Percentiles rank a stretch among this genome's conserved stretches.
These are phyloP conservation scores for Salticus scenicus DNA, from an alignment of 2,888 invertebrate genomes.

Conservation along the genomic window DNA sequence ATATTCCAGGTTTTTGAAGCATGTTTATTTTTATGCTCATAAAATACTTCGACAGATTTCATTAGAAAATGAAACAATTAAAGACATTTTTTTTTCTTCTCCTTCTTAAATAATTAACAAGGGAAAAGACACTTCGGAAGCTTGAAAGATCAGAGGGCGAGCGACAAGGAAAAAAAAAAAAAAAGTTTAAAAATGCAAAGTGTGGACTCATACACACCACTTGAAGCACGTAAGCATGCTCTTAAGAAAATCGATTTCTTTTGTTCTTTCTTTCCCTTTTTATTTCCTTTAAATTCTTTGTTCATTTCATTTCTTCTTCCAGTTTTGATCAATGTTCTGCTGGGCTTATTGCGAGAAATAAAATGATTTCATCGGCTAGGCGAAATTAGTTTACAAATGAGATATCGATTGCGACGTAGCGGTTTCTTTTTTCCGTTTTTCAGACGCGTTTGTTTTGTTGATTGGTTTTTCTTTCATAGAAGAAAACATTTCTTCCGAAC, in stretches of 20 bases:
- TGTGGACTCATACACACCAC: neutral
- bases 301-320: constrained; percentile 64
- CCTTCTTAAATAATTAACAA: constrained; percentile 54
- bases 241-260: constrained; percentile 47
- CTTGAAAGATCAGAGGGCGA: constrained; percentile 43
- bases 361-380: constrained; percentile 65
- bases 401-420: constrained; percentile 57
- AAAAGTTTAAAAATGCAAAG: constrained; percentile 23
- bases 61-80: neutral
- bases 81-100: neutral
- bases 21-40: too few species aligned
- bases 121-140: constrained; percentile 25
- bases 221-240: constrained; percentile 41
- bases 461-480: constrained; percentile 1
- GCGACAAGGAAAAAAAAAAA: too few species aligned
- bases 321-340: constrained; percentile 66
- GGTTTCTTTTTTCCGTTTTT: constrained; percentile 50
- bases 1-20: too few species aligned
- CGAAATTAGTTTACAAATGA: constrained; percentile 67
- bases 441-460: neutral
- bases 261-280: constrained; percentile 46
- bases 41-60: neutral
- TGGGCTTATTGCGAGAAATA: constrained; percentile 63
- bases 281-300: constrained; percentile 62
- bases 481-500: neutral